phyloP scores from a whole-genome alignment of 1,140 invertebrate species.

The Oryctes rhinoceros region DNA sequence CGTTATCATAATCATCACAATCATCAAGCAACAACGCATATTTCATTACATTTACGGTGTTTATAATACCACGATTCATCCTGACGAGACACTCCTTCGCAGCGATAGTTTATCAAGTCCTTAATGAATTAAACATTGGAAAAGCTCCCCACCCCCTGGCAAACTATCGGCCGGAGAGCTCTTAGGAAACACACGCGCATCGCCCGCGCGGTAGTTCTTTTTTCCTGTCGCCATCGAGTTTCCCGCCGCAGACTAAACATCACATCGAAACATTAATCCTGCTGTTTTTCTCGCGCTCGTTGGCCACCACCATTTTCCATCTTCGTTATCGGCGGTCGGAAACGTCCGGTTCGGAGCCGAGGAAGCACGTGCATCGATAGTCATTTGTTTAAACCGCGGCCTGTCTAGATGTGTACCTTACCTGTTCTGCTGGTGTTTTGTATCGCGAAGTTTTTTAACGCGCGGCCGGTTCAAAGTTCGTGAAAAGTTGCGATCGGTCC shows the following conservation, averaged over 20 bases:
- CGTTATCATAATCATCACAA: neutral
- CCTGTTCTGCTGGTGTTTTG: constrained; percentile 26
- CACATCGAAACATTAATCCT: constrained; percentile 13
- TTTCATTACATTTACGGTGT: constrained; percentile 6
- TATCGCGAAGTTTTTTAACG: constrained; percentile 9
- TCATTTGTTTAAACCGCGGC: constrained; percentile 32
- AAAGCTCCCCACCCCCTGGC: constrained; percentile 13
- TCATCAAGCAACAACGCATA: neutral
- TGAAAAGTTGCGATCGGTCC: neutral
- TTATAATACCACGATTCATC: neutral
- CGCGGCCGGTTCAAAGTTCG: constrained; percentile 12
- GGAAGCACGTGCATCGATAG: constrained; percentile 30
- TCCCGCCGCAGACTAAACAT: constrained; percentile 31
- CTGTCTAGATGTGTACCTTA: constrained; percentile 28
- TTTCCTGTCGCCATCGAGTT: constrained; percentile 26
- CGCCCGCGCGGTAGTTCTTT: neutral
- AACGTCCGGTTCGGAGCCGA: constrained; percentile 30
- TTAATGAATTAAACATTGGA: constrained; percentile 26
- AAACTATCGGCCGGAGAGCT: neutral
- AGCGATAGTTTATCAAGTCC: neutral
- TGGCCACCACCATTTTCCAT: constrained; percentile 7
- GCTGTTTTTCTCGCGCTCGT: neutral
- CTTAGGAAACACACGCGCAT: neutral
- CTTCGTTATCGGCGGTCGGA: constrained; percentile 8
- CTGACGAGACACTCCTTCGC: constrained; percentile 20